phyloP scores from a whole-genome alignment of 2,797 vertebrate genomes.

The Onychomys arenicola region DNA sequence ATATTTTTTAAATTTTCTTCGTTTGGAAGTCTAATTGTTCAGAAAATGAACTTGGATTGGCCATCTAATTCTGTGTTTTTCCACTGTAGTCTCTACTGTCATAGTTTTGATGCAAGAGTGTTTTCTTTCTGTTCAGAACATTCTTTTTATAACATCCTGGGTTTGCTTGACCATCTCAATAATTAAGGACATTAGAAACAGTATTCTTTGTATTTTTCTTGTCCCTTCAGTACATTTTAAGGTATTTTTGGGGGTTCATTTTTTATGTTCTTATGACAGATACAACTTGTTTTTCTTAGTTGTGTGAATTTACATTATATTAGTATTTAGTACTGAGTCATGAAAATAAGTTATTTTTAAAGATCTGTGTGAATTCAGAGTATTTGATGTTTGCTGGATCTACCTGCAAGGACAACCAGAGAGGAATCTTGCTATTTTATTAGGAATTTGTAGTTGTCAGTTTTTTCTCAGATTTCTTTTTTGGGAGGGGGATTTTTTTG shows the following conservation, averaged over 20 bases:
- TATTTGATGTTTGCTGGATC: background rate
- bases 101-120: background rate
- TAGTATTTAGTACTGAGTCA: background rate
- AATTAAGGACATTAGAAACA: background rate
- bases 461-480: background rate
- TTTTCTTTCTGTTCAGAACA: conserved; percentile 6
- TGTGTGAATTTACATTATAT: background rate
- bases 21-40: background rate
- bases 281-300: background rate
- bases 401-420: background rate
- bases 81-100: background rate
- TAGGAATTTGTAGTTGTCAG: background rate
- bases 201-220: background rate
- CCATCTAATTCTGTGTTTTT: background rate
- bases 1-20: background rate
- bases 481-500: no score
- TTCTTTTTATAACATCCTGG: background rate
- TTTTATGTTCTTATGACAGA: background rate
- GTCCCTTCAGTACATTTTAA: background rate
- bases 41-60: background rate
- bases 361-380: background rate
- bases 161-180: conserved; percentile 22
- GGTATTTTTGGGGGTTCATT: background rate
- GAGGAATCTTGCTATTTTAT: background rate
- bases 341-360: background rate